Base-by-base conservation (phyloP, 92 coral and sea anemone genomes). In the Chrysogorgia sp. region DNA sequence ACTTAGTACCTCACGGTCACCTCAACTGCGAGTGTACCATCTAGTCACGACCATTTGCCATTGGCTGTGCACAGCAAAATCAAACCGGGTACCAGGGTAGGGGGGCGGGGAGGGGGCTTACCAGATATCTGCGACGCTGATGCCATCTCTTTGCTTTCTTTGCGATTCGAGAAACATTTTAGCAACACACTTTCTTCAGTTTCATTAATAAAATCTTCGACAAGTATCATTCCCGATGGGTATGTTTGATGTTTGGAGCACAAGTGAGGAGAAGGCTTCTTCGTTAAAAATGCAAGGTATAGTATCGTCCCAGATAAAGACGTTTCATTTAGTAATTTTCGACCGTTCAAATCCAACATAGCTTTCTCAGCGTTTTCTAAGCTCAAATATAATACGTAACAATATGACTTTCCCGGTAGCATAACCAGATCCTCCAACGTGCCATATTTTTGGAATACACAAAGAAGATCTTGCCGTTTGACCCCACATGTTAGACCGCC, bases 401-500 rank as follows among this genome's bases (percentile, higher is more conserved):
- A 89, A 74, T 87, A 96, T 24, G 99, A 96, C 37, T 92, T 85
- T 1, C 82, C 90, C 2, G 99, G 99, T 45, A 94, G 74, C 99
- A 96, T 96, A 40, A 83, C 74, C 58, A 92, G 79, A 34, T 85
- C 86, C 53, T 87, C 90, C 52, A 96, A 47, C 23, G 77, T 67
- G 25, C 99, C 99, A 84, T 82, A 92, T 31, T 74, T 81, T 77
- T 82, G 63, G 61, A 96, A 92, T 72, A 92, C 70, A 33, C 70
- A 72, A 60, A 78, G 58, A 23, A 96, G 75, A 40, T 85, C 91
- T 34, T 56, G 81, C 24, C 99, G 82, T 41, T 96, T 76, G 0
- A 92, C 60, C 4, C 99, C 99, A 59, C 97, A 92, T 92, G 90
- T 92, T 31, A 96, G 43, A 3, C 99, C 98, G 21, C 99, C 99